Conservation (phyloP, 2,797 vertebrate genomes). For the Anniella stebbinsi region DNA sequence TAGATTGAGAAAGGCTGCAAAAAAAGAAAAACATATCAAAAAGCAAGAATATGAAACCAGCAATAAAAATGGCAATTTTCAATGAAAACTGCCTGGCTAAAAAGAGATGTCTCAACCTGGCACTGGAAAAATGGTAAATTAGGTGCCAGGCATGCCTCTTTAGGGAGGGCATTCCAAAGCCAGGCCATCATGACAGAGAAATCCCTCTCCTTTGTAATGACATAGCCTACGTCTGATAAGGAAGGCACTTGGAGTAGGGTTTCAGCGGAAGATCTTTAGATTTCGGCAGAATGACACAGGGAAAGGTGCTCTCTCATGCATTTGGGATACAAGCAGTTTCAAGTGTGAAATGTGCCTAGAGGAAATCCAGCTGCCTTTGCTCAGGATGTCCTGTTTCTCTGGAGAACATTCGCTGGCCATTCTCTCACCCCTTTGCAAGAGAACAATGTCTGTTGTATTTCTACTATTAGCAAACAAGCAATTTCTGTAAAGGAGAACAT, state of each 20-base stretch:
- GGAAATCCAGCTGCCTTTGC: slow-evolving; percentile 63
- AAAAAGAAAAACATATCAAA: neutral
- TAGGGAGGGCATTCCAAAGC: neutral
- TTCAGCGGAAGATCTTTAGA: neutral
- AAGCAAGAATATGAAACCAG: neutral
- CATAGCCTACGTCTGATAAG: neutral
- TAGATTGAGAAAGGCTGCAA: too few relatives aligned
- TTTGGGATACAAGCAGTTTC: neutral
- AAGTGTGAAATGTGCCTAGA: neutral
- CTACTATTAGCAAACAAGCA: slow-evolving; percentile 18
- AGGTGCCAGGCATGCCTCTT: neutral
- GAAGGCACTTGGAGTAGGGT: neutral
- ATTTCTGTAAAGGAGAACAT: slow-evolving; percentile 15
- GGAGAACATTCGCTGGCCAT: slow-evolving; percentile 36
- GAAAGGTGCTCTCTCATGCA: neutral
- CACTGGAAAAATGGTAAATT: neutral
- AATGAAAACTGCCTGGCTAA: neutral
- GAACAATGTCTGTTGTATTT: slow-evolving; percentile 28
- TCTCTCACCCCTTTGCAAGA: slow-evolving; percentile 47
- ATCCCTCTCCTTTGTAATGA: too few relatives aligned
- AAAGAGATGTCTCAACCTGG: neutral
- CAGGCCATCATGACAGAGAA: neutral
- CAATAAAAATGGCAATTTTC: too few relatives aligned
- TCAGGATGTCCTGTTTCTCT: slow-evolving; percentile 73
- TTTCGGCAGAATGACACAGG: too few relatives aligned